phyloP scores from a whole-genome alignment of 2,888 invertebrate genomes.

The Ormia ochracea region DNA sequence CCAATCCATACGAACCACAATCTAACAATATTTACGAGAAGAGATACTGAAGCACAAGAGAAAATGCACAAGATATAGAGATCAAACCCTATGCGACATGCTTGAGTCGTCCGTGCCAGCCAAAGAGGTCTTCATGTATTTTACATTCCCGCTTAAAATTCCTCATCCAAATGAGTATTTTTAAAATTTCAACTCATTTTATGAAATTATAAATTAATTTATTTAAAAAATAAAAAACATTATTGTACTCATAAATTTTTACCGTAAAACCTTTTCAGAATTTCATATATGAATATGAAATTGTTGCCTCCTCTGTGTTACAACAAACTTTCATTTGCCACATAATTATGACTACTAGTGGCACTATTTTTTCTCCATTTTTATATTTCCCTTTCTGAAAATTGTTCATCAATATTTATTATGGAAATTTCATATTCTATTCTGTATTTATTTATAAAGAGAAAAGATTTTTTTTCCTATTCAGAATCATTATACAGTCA shows the following conservation, averaged over 20 bases:
- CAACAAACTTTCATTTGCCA: slow-evolving; percentile 10
- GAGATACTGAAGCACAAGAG: too few relatives aligned
- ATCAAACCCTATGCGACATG: too few relatives aligned
- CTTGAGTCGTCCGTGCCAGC: too few relatives aligned
- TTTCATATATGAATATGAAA: neutral
- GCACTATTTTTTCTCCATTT: slow-evolving; percentile 4
- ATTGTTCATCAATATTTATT: slow-evolving; percentile 64
- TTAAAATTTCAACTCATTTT: too few relatives aligned
- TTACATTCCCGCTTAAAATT: too few relatives aligned
- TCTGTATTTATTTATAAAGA: slow-evolving; percentile 46
- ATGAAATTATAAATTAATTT: too few relatives aligned
- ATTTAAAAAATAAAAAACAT: slow-evolving; percentile 1
- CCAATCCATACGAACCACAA: too few relatives aligned
- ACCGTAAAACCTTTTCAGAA: neutral
- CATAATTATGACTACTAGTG: slow-evolving; percentile 32
- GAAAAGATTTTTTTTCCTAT: neutral
- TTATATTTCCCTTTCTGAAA: neutral
- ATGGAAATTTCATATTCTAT: slow-evolving; percentile 64
- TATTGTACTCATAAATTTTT: slow-evolving; percentile 23
- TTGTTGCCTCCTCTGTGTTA: neutral
- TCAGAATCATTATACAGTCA: slow-evolving; percentile 28
- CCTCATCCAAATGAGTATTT: too few relatives aligned
- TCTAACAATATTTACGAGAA: too few relatives aligned
- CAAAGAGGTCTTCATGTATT: too few relatives aligned
- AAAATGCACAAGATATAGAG: too few relatives aligned